A percentile compares a stretch with the other conserved stretches of the same genome.
Conservation (phyloP, 2,888 invertebrate genomes). For the Ecdyonurus torrentis region DNA sequence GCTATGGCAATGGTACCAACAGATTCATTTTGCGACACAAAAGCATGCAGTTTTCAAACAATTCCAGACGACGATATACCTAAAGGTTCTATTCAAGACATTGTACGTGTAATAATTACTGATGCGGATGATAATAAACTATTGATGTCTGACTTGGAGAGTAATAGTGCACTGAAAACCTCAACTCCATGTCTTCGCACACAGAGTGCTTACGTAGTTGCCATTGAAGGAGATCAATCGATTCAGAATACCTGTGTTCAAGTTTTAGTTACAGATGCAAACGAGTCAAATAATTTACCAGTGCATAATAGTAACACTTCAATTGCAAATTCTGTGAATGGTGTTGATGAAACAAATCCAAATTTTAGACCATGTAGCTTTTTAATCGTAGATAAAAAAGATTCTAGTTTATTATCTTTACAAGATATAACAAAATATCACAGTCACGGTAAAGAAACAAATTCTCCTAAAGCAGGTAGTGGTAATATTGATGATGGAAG, state of each 20-base stretch:
- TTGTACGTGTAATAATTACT: not conserved
- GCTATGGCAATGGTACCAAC: not conserved
- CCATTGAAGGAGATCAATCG: not conserved
- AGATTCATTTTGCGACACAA: not conserved
- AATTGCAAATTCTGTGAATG: not conserved
- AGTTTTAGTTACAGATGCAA: slow-evolving; percentile 1
- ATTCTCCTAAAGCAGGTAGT: not conserved
- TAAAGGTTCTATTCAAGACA: not conserved
- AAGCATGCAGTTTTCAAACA: not conserved
- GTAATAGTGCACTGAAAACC: not conserved
- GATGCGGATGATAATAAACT: not conserved
- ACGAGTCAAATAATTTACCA: not conserved
- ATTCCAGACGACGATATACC: not conserved
- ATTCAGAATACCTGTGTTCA: not conserved
- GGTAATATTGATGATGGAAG: not conserved
- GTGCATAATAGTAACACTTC: too few relatives aligned
- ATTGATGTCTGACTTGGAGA: not conserved
- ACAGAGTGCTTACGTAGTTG: not conserved
- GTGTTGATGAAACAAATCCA: not conserved
- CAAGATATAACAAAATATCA: not conserved
- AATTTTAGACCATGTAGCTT: not conserved
- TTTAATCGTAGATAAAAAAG: not conserved
- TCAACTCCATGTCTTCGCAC: not conserved
- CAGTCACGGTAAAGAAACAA: too few relatives aligned
- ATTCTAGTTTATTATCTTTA: not conserved